Conservation (phyloP, 1,140 invertebrate genomes). For the Papilio xuthus region DNA sequence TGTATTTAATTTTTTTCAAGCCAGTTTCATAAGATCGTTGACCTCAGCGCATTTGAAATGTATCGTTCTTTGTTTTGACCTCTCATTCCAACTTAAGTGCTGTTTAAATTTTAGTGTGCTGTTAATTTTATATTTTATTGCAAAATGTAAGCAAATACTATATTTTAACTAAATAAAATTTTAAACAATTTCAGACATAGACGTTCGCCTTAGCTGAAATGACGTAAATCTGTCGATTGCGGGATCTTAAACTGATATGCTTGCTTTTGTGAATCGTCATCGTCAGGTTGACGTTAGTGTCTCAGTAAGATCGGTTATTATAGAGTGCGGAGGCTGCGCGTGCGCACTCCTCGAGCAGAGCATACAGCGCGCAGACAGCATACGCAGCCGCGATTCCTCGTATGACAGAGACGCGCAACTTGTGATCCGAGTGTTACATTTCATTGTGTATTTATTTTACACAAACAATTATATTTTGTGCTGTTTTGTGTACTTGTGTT, state of each 20-base stretch:
- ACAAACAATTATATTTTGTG: slow-evolving; percentile 3
- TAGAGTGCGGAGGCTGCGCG: slow-evolving; percentile 21
- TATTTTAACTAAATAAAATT: too few relatives aligned
- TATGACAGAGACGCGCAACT: not conserved
- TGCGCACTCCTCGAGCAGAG: not conserved
- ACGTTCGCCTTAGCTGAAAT: not conserved
- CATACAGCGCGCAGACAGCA: slow-evolving; percentile 8
- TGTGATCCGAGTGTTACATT: not conserved
- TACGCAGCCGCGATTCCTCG: not conserved
- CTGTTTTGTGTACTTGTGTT: slow-evolving; percentile 16
- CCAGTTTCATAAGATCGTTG: too few relatives aligned
- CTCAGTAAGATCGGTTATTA: slow-evolving; percentile 11
- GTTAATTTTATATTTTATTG: too few relatives aligned
- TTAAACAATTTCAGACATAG: too few relatives aligned
- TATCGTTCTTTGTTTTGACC: too few relatives aligned
- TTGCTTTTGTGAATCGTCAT: not conserved
- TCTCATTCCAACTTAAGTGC: too few relatives aligned
- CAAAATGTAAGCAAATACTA: too few relatives aligned
- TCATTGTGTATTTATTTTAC: slow-evolving; percentile 6
- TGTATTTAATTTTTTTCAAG: too few relatives aligned
- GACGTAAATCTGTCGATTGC: not conserved
- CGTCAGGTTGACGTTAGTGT: not conserved
- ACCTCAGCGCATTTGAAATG: too few relatives aligned
- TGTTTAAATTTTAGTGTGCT: too few relatives aligned
- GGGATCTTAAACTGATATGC: not conserved